Evolutionary conservation across 2,113 vertebrate genomes (phyloP).

Genomic region (Pelusios castaneus): DNA sequence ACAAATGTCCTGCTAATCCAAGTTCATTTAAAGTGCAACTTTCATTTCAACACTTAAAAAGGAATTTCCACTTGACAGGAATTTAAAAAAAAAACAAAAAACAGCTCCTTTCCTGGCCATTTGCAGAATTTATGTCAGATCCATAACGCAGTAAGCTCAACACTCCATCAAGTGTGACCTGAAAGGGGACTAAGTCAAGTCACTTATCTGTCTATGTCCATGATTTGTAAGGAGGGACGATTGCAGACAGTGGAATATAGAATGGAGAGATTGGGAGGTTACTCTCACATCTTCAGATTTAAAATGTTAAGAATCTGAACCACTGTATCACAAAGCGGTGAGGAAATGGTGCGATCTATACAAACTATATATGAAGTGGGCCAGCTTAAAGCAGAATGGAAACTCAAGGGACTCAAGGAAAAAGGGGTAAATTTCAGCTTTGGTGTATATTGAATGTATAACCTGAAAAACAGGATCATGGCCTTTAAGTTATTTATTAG

Average conservation of each 20-base stretch:
- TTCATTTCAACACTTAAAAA: conserved; percentile 64
- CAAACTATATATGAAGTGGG: neutral
- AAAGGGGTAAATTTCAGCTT: neutral
- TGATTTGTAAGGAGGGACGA: conserved; percentile 42
- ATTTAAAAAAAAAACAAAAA: neutral
- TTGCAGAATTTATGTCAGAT: conserved; percentile 65
- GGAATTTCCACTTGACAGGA: conserved; percentile 44
- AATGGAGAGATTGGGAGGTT: neutral
- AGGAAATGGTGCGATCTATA: conserved; percentile 1
- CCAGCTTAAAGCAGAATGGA: neutral
- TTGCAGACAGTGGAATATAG: neutral
- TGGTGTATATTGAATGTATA: neutral
- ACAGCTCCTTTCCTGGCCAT: neutral
- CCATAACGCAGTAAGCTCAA: conserved; percentile 51
- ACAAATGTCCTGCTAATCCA: conserved; percentile 59
- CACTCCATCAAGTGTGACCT: conserved; percentile 67
- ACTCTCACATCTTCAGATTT: neutral
- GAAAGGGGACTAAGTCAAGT: conserved; percentile 60
- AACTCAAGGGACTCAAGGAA: fast-evolving
- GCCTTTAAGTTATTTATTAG: neutral
- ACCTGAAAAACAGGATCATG: neutral
- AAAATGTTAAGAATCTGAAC: neutral
- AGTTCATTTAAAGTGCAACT: conserved; percentile 71
- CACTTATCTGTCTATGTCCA: neutral
- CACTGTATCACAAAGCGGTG: neutral